These are phyloP conservation scores for Karalla daura DNA, from an alignment of 2,797 vertebrate genomes.

Conservation along the genomic window DNA sequence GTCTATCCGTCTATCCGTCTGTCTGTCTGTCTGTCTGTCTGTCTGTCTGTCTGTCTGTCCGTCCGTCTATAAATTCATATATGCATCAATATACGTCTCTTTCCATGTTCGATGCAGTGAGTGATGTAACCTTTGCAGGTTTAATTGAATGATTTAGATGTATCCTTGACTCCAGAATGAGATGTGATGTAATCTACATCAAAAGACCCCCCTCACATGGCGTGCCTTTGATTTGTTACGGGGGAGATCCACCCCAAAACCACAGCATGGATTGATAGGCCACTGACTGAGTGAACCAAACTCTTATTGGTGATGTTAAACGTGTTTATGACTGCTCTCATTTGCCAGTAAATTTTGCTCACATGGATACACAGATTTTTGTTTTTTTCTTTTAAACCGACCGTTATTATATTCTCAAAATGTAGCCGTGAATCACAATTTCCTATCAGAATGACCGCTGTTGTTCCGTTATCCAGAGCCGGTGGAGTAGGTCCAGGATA, in stretches of 20 bases:
- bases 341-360: neutral
- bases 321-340: neutral
- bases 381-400: neutral
- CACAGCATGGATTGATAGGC: too few relatives aligned
- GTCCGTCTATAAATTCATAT: too few relatives aligned
- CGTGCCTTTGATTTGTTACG: constrained; percentile 3
- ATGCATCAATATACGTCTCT: neutral
- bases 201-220: constrained; percentile 12
- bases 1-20: too few relatives aligned
- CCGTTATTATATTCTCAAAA: neutral
- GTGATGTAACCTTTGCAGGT: constrained; percentile 38
- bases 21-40: neutral
- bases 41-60: constrained; percentile 1
- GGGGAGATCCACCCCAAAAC: constrained; percentile 4
- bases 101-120: constrained; percentile 7
- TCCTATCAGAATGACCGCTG: neutral
- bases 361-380: neutral
- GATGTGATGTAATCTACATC: constrained; percentile 51
- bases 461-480: neutral
- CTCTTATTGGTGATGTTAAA: constrained; percentile 1
- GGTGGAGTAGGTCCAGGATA: neutral
- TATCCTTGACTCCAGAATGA: constrained; percentile 19
- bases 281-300: neutral
- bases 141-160: constrained; percentile 21
- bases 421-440: neutral